Percentiles rank a stretch among this genome's conserved stretches.
These are phyloP conservation scores for Coecobrya sp. DNA, from an alignment of 2,888 invertebrate species.

Conservation along the genomic window DNA sequence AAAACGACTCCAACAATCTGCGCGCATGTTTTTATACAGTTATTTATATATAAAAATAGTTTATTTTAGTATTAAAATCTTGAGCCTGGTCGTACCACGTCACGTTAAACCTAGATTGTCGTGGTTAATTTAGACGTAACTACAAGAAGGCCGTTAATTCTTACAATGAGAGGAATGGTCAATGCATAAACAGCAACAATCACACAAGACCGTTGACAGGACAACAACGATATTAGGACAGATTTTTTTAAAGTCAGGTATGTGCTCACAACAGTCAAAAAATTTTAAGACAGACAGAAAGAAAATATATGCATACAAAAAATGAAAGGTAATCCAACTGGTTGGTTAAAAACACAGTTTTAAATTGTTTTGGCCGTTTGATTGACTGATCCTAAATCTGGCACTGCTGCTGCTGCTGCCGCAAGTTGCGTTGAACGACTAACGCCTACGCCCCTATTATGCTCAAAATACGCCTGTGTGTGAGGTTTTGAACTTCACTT, in stretches of 20 bases:
- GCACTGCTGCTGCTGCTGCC: conserved; percentile 5
- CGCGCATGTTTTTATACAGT: neutral
- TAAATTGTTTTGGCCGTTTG: neutral
- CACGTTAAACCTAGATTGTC: neutral
- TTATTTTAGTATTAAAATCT: too few species aligned
- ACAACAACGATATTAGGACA: conserved; percentile 5
- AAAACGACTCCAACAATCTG: neutral
- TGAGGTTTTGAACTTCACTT: conserved; percentile 8
- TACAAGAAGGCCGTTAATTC: neutral
- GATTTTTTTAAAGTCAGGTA: neutral
- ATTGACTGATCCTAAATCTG: conserved; percentile 32
- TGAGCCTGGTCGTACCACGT: neutral
- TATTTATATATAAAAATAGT: neutral
- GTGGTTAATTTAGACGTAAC: neutral
- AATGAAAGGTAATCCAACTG: conserved; percentile 55
- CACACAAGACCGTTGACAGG: neutral
- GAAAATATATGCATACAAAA: neutral
- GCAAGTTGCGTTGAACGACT: neutral
- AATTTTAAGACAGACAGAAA: neutral
- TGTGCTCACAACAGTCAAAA: neutral
- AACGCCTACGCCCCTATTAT: conserved; percentile 20
- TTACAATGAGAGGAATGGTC: neutral
- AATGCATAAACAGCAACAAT: neutral
- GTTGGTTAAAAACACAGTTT: conserved; percentile 26
- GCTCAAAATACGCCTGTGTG: neutral